Evolutionary conservation across 2,888 invertebrate species (phyloP).

Genomic region (Cerceris rybyensis): DNA sequence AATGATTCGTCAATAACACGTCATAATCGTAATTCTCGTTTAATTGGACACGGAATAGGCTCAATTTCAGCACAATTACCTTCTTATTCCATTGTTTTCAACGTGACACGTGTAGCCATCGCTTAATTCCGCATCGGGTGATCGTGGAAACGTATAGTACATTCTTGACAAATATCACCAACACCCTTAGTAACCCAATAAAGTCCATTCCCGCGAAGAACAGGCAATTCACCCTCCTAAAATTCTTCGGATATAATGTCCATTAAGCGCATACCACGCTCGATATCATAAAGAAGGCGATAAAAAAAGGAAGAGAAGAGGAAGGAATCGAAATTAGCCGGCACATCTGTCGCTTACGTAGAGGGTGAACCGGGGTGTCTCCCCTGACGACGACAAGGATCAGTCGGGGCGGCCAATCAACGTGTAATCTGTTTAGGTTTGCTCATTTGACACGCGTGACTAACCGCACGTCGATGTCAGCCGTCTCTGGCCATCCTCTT

Average conservation of each 20-base stretch:
- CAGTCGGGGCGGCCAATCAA: constrained; percentile 67
- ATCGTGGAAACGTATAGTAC: background rate
- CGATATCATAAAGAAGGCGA: constrained; percentile 12
- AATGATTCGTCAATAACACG: too few relatives aligned
- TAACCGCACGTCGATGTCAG: constrained; percentile 68
- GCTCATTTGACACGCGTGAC: constrained; percentile 76
- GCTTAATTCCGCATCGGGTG: background rate
- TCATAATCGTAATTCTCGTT: too few relatives aligned
- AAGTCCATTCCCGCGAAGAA: constrained; percentile 33
- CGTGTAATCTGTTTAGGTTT: constrained; percentile 78
- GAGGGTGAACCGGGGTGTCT: constrained; percentile 18
- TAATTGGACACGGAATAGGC: background rate
- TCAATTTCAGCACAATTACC: background rate
- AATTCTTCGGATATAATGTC: constrained; percentile 63
- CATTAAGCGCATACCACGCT: constrained; percentile 73
- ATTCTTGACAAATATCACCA: constrained; percentile 28
- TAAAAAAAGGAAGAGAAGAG: constrained; percentile 18
- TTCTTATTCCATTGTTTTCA: background rate
- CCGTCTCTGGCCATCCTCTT: constrained; percentile 43
- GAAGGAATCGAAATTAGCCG: constrained; percentile 68
- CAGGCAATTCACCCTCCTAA: constrained; percentile 41
- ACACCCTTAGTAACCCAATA: constrained; percentile 33
- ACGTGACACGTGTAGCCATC: constrained; percentile 1
- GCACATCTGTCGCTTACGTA: constrained; percentile 71
- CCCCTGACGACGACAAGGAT: constrained; percentile 34